A percentile compares a stretch with the other conserved stretches of the same genome.
phyloP scores from a whole-genome alignment of 2,113 vertebrate species.

The Triplophysa rosa region DNA sequence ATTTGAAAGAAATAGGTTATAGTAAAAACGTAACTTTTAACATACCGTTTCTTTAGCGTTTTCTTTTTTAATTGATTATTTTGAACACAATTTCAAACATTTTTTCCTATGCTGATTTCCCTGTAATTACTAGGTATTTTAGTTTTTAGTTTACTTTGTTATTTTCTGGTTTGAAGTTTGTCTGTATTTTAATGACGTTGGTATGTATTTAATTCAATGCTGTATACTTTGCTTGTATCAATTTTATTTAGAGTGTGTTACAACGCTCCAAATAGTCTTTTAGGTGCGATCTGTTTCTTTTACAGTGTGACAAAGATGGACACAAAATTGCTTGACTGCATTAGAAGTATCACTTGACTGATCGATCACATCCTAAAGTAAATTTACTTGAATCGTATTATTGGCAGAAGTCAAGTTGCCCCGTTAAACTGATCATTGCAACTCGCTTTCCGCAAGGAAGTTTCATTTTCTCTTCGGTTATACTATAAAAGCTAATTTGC shows the following conservation, averaged over 20 bases:
- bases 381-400: constrained; percentile 79
- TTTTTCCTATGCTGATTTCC: too few species aligned
- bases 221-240: background rate
- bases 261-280: background rate
- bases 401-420: constrained; percentile 79
- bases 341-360: constrained; percentile 69
- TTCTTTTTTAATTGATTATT: too few species aligned
- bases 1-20: too few species aligned
- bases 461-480: background rate
- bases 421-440: constrained; percentile 69
- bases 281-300: background rate
- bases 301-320: constrained; percentile 64
- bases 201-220: background rate
- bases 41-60: too few species aligned
- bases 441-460: background rate
- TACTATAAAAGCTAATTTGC: background rate
- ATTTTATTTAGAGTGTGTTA: background rate
- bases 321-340: constrained; percentile 73
- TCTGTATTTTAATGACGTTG: background rate
- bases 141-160: too few species aligned
- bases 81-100: too few species aligned
- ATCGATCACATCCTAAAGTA: constrained; percentile 78
- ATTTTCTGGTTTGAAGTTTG: too few species aligned
- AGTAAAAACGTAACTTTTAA: too few species aligned
- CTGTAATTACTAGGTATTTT: too few species aligned